Conservation (phyloP, 2,888 invertebrate species). For the Phorcus lineatus region DNA sequence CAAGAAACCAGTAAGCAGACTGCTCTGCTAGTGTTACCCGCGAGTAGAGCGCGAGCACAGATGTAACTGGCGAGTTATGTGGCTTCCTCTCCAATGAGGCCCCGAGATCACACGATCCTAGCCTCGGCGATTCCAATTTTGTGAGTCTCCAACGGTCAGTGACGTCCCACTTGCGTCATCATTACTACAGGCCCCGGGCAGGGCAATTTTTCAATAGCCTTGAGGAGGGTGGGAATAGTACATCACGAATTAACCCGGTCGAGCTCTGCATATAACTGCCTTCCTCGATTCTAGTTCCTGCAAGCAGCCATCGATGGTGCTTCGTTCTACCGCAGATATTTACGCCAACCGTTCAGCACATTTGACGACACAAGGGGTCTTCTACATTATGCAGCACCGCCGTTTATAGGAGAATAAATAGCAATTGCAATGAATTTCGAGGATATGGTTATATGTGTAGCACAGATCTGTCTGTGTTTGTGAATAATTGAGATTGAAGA, state of each 20-base stretch:
- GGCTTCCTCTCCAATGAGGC: background rate
- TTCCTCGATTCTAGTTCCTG: background rate
- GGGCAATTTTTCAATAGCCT: constrained; percentile 10
- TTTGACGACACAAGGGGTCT: background rate
- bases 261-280: background rate
- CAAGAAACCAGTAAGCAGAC: background rate
- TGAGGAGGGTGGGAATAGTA: background rate
- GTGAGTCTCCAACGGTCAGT: background rate
- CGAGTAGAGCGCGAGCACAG: background rate
- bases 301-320: background rate
- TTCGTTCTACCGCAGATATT: background rate
- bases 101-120: background rate
- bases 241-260: constrained; percentile 18
- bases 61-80: background rate
- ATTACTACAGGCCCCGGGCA: constrained; percentile 6
- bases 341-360: background rate
- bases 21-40: background rate
- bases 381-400: too few relatives aligned
- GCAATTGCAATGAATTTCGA: too few relatives aligned
- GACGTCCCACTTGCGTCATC: constrained; percentile 25
- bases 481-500: too few relatives aligned
- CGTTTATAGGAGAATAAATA: too few relatives aligned
- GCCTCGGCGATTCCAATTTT: background rate
- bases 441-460: too few relatives aligned
- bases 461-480: too few relatives aligned